Percentiles rank a stretch among this genome's conserved stretches.
These are phyloP conservation scores for Mycetomoellerius zeteki DNA, from an alignment of 1,140 invertebrate genomes.

Conservation along the genomic window DNA sequence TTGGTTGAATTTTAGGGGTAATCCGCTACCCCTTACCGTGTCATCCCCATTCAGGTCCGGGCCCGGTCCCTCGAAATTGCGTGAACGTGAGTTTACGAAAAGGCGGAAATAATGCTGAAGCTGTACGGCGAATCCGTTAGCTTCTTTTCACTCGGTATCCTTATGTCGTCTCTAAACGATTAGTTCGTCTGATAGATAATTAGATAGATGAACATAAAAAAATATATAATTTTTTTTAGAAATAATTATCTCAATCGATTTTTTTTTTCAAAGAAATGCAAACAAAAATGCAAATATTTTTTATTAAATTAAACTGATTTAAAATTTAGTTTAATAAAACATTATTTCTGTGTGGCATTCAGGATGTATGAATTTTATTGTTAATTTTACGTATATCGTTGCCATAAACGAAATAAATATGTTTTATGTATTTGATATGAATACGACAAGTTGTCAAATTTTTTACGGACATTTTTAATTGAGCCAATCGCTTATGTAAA, in stretches of 20 bases:
- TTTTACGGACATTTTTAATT: conserved; percentile 51
- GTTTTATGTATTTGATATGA: neutral
- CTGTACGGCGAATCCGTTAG: conserved; percentile 69
- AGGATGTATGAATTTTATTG: neutral
- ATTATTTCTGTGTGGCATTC: neutral
- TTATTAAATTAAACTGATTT: neutral
- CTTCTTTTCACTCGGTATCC: conserved; percentile 44
- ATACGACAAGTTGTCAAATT: conserved; percentile 31
- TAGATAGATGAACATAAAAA: conserved; percentile 33
- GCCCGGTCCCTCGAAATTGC: conserved; percentile 72
- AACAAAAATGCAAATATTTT: neutral
- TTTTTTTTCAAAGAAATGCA: neutral
- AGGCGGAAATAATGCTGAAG: conserved; percentile 68
- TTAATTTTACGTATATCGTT: neutral
- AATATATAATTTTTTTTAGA: neutral
- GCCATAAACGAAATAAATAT: neutral
- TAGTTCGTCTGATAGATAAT: conserved; percentile 22
- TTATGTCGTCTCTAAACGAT: conserved; percentile 47
- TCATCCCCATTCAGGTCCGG: conserved; percentile 72
- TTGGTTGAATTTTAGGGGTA: conserved; percentile 80
- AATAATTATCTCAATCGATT: neutral
- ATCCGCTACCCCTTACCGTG: conserved; percentile 77
- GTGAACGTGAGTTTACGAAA: conserved; percentile 76
- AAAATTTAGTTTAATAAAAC: neutral
- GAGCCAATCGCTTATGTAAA: conserved; percentile 47